Evolutionary conservation across 2,888 invertebrate species (phyloP).

Genomic region (Pseudoips prasinana): DNA sequence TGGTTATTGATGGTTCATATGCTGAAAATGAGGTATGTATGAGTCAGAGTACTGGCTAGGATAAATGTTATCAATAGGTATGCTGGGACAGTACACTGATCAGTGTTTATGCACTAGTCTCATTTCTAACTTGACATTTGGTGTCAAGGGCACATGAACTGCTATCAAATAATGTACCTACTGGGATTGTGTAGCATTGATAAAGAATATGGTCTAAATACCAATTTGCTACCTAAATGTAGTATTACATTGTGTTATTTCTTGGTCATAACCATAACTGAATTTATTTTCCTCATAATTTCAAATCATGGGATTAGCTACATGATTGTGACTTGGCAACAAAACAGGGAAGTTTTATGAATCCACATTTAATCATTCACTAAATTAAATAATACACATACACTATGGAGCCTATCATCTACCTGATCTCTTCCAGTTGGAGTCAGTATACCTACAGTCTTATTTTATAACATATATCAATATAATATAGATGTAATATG

Average conservation of each 20-base stretch:
- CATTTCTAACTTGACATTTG: slow-evolving; percentile 1
- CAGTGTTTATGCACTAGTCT: background rate
- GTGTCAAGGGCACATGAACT: slow-evolving; percentile 67
- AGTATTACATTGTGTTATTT: slow-evolving; percentile 13
- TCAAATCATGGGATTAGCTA: slow-evolving; percentile 6
- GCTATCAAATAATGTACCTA: slow-evolving; percentile 40
- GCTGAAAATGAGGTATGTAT: slow-evolving; percentile 70
- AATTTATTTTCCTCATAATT: slow-evolving; percentile 24
- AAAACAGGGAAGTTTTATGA: no score
- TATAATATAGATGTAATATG: no score
- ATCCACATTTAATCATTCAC: no score
- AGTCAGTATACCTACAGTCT: no score
- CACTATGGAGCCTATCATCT: no score
- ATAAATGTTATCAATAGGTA: slow-evolving; percentile 10
- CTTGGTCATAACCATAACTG: background rate
- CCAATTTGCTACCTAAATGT: slow-evolving; percentile 15
- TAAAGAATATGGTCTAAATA: slow-evolving; percentile 25
- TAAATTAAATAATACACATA: no score
- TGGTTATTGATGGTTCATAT: slow-evolving; percentile 75
- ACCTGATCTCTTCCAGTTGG: no score
- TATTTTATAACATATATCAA: no score
- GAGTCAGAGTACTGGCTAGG: slow-evolving; percentile 20
- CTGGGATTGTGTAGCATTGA: slow-evolving; percentile 35
- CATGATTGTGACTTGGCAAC: background rate
- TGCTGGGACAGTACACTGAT: background rate